These are phyloP conservation scores for Gymnothorax javanicus DNA, from an alignment of 2,797 vertebrate species.

Conservation along the genomic window DNA sequence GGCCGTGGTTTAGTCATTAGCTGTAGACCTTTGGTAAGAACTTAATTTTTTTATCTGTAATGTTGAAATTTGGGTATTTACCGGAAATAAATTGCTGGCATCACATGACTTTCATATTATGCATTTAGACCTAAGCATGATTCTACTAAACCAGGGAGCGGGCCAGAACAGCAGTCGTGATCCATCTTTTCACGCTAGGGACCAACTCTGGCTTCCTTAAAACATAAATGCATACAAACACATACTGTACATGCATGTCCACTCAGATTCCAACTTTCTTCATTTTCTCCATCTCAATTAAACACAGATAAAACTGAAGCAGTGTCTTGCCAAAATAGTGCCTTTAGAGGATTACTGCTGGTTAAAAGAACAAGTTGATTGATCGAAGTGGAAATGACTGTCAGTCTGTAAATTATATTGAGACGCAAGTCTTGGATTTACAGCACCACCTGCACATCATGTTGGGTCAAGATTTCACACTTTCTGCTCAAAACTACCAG, in stretches of 20 bases:
- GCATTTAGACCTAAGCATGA: slow-evolving; percentile 64
- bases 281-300: not conserved
- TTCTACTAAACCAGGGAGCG: slow-evolving; percentile 39
- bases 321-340: slow-evolving; percentile 61
- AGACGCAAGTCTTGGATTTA: not conserved
- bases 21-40: not conserved
- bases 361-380: slow-evolving; percentile 53
- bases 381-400: slow-evolving; percentile 49
- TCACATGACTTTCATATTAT: slow-evolving; percentile 23
- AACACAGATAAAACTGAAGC: slow-evolving; percentile 5
- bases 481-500: not conserved
- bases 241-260: not conserved
- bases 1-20: slow-evolving; percentile 45
- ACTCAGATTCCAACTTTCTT: not conserved
- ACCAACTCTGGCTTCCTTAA: slow-evolving; percentile 45
- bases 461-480: not conserved
- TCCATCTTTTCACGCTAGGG: slow-evolving; percentile 63
- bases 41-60: not conserved
- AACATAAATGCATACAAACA: not conserved
- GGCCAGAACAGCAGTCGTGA: slow-evolving; percentile 56
- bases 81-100: slow-evolving; percentile 1
- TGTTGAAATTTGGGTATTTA: slow-evolving; percentile 32
- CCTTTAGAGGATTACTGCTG: slow-evolving; percentile 67
- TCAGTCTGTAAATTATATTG: not conserved
- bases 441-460: not conserved